Base-by-base conservation (phyloP, 2,888 invertebrate genomes). In the Drosophila parthenogenetica region DNA sequence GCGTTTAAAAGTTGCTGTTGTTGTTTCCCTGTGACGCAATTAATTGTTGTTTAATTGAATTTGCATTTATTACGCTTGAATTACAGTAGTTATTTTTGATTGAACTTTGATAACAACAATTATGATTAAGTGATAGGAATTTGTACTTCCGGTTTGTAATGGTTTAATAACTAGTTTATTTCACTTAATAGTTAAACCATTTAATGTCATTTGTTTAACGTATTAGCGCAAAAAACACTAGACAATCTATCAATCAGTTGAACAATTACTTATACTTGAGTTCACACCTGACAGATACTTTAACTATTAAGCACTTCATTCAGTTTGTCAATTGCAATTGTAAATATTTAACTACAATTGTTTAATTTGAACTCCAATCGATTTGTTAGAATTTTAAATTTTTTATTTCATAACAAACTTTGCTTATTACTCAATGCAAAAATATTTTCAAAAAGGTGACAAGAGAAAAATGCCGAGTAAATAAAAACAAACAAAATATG, bases 21-120 rank as follows among this genome's bases (percentile, higher is more conserved):
- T 35, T 19, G 39, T 39, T 50, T 46, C 46, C 17, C 35, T 45
- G 17, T 17, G 46, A 42, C 29, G 58, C 45, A 69, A 80, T 86
- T 85, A 78, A 79, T 77, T 67, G 60, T 29, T 73, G 65, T 78
- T 72, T 79, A 78, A 88, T 86, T 76, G 63, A 54, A 83, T 86
- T 83, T 86, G 58, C 78, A 83, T 77, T 77, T 69, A 80, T 80
- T 80, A 77, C 69, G 63, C 70, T 66, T 57, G 68, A 79, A 81
- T 87, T 85, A 67, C 48, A 53, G 62, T 60, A 74, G 54, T 61
- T 66, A 77, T 73, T 81, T 68, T 46, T 59, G 50, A 74, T 68
- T 60, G 7, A 25, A 35, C 50, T 49, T 29, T 29, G 57, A 77
- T 72, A 45, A 58, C 39, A 13, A 29, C 37, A 63, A 71, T 17